A percentile compares a stretch with the other conserved stretches of the same genome.
phyloP scores from a whole-genome alignment of 1,140 invertebrate genomes.

The Pseudomyrmex sp. region DNA sequence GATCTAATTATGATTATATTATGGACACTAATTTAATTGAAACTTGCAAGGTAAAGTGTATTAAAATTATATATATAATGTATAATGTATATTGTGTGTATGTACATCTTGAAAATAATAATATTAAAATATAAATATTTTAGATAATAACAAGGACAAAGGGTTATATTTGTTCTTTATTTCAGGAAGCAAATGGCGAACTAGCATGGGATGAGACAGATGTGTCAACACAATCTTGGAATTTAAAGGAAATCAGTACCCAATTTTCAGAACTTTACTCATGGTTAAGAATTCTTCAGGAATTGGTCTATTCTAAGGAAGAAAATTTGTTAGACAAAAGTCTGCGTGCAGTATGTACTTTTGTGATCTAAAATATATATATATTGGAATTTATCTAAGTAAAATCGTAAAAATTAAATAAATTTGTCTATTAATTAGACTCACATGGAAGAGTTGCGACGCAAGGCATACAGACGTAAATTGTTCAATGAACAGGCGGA shows the following conservation, averaged over 20 bases:
- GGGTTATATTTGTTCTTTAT: neutral
- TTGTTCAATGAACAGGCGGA: slow-evolving; percentile 92
- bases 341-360: slow-evolving; percentile 87
- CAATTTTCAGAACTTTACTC: slow-evolving; percentile 93
- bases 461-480: slow-evolving; percentile 89
- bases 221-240: slow-evolving; percentile 87
- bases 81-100: neutral
- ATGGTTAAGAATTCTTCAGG: slow-evolving; percentile 92
- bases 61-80: slow-evolving; percentile 10
- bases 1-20: slow-evolving; percentile 95
- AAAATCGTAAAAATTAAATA: slow-evolving; percentile 4
- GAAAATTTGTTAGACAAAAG: slow-evolving; percentile 89
- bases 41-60: slow-evolving; percentile 89
- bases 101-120: neutral
- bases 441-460: slow-evolving; percentile 90
- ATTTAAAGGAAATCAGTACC: slow-evolving; percentile 90
- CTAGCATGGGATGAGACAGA: slow-evolving; percentile 88
- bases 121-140: slow-evolving; percentile 19
- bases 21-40: slow-evolving; percentile 97
- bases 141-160: slow-evolving; percentile 14
- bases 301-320: slow-evolving; percentile 90
- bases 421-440: slow-evolving; percentile 84
- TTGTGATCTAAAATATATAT: neutral
- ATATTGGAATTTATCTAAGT: neutral
- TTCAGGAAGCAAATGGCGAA: slow-evolving; percentile 92